These are phyloP conservation scores for Microctonus brassicae DNA, from an alignment of 2,888 invertebrate species.

Conservation along the genomic window DNA sequence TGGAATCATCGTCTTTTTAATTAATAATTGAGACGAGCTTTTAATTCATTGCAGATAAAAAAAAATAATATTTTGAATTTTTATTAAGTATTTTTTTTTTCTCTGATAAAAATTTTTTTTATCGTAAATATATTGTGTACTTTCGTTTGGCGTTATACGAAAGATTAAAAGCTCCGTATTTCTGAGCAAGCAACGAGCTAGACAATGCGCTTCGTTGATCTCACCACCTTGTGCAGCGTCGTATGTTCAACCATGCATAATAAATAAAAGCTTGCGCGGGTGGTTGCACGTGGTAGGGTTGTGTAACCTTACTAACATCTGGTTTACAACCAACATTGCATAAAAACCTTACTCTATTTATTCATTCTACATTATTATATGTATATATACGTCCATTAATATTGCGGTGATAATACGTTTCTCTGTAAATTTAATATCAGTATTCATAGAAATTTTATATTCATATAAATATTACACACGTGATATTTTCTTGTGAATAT, in stretches of 20 bases:
- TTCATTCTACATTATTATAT: background rate
- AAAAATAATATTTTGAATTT: too few relatives aligned
- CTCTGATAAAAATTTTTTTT: too few relatives aligned
- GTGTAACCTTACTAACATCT: background rate
- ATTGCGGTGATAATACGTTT: constrained; percentile 38
- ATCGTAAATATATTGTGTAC: too few relatives aligned
- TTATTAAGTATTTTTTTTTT: too few relatives aligned
- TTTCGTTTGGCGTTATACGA: background rate
- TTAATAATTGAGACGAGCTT: too few relatives aligned
- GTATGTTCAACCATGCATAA: constrained; percentile 18
- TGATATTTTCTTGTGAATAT: background rate
- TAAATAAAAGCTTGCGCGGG: constrained; percentile 17
- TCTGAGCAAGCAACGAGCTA: background rate
- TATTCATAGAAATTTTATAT: constrained; percentile 2
- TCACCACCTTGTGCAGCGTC: constrained; percentile 1
- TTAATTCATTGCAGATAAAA: too few relatives aligned
- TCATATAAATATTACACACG: background rate
- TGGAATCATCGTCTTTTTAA: too few relatives aligned
- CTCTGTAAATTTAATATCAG: background rate
- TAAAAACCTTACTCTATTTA: background rate
- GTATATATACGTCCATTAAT: constrained; percentile 22
- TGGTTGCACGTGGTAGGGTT: background rate
- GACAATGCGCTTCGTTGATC: constrained; percentile 5
- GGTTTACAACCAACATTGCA: constrained; percentile 3
- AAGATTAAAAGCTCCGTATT: background rate